Conservation (phyloP, 2,797 vertebrate species). For the Diplodus sargus region DNA sequence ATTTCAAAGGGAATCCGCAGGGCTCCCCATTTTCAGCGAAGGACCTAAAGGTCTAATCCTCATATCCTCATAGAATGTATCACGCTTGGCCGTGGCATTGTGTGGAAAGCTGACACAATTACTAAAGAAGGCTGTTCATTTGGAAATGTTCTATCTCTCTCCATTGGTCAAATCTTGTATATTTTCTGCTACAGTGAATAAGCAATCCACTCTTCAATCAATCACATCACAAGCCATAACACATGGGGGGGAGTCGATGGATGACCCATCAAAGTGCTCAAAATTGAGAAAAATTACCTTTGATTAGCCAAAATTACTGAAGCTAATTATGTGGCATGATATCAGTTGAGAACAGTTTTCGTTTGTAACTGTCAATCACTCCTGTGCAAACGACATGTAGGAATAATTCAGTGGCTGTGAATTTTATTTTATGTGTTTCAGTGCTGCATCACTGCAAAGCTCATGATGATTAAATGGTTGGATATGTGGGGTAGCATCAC, state of each 20-base stretch:
- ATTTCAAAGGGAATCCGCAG: slow-evolving; percentile 47
- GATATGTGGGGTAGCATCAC: neutral
- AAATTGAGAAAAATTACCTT: slow-evolving; percentile 33
- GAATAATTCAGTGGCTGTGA: neutral
- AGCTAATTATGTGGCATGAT: slow-evolving; percentile 27
- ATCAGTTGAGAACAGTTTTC: slow-evolving; percentile 16
- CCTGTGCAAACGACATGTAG: neutral
- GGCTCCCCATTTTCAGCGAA: slow-evolving; percentile 19
- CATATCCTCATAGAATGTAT: slow-evolving; percentile 19
- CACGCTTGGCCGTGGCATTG: slow-evolving; percentile 16
- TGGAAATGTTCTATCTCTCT: slow-evolving; percentile 43
- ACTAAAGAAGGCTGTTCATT: slow-evolving; percentile 38
- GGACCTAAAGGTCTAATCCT: slow-evolving; percentile 35
- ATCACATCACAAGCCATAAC: slow-evolving; percentile 20
- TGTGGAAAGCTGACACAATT: slow-evolving; percentile 27
- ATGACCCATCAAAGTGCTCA: slow-evolving; percentile 9
- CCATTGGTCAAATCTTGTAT: slow-evolving; percentile 24
- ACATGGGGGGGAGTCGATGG: neutral
- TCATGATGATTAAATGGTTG: neutral
- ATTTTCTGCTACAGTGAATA: slow-evolving; percentile 19
- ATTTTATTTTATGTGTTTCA: neutral
- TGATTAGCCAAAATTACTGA: slow-evolving; percentile 35
- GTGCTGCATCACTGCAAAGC: slow-evolving; percentile 2
- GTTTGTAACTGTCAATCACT: slow-evolving; percentile 16
- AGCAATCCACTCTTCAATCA: slow-evolving; percentile 6